Evolutionary conservation across 53 echinoderm and acorn worm species (phyloP), one percentile per base, ranked within the genome.

Genomic region (Zoroaster sp.): DNA sequence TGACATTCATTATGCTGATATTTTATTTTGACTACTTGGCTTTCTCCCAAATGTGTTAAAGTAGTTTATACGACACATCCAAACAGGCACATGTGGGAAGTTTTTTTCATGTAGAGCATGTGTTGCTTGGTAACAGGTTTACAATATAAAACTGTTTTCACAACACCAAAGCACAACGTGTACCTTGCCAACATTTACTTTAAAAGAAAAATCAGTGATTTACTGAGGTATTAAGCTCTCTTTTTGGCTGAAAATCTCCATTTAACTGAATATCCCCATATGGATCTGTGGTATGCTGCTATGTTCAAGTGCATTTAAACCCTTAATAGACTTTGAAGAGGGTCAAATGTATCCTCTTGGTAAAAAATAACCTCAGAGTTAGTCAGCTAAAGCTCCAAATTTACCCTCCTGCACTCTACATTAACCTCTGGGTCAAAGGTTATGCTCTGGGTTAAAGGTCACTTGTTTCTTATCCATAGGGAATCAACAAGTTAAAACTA

Each of bases 231-330:
- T n/a, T n/a, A n/a, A n/a, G n/a, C n/a, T n/a, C n/a, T n/a, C n/a
- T n/a, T n/a, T 10, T 59, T 10, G 63, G 63, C n/a, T 20, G 55
- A 8, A 59, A 59, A 25, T 59, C 25, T 59, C 10, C 28, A 28
- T 25, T 59, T 59, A 25, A n/a, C n/a, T n/a, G n/a, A n/a, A n/a
- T n/a, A n/a, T n/a, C n/a, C n/a, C n/a, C n/a, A n/a, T 40, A 75
- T 75, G 75, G 49, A 82, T 66, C 82, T 82, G 11, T 68, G 66
- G 66, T 53, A 33, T 82, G 82, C 82, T 67, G 66, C 28, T 82
- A 68, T 25, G 82, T 66, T 82, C 82, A 82, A 82, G 82, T 82
- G 65, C 68, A 68, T 82, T 44, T 66, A 82, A 66, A 66, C 68
- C 82, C 30, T 66, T 82, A 65, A 44, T 66, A 68, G 66, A 66